Percentiles rank a stretch among this genome's conserved stretches.
phyloP scores from a whole-genome alignment of 2,113 vertebrate genomes.

The Saccopteryx leptura region DNA sequence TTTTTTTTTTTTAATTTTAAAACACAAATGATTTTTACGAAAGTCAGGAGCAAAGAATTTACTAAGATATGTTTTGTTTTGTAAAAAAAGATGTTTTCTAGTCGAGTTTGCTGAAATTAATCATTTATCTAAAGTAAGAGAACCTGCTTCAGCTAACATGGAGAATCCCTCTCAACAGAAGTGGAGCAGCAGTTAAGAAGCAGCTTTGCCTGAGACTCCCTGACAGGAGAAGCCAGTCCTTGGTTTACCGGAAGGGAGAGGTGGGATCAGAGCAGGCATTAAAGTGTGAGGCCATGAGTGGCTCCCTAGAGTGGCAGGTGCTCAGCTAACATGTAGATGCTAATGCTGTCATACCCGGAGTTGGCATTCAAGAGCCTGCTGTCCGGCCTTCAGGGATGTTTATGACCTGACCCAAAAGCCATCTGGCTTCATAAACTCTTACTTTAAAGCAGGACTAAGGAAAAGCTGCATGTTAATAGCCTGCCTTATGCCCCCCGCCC shows the following conservation, averaged over 20 bases:
- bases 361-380: not conserved
- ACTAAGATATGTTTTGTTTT: not conserved
- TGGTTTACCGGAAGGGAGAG: not conserved
- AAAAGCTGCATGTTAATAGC: not conserved
- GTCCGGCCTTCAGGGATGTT: not conserved
- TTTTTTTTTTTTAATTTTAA: not conserved
- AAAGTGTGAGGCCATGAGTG: not conserved
- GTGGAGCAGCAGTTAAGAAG: not conserved
- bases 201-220: not conserved
- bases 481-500: not conserved
- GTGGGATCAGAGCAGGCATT: not conserved
- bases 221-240: not conserved
- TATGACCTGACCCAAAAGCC: not conserved
- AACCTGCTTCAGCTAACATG: not conserved
- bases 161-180: not conserved
- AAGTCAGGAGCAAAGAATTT: constrained; percentile 7
- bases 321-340: not conserved
- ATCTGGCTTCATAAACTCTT: not conserved
- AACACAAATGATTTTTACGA: not conserved
- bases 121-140: not conserved
- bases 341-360: too few relatives aligned
- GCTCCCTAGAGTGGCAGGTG: not conserved
- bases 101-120: not conserved
- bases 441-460: not conserved
- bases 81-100: not conserved